Evolutionary conservation across 1,140 invertebrate genomes (phyloP).

Genomic region (Daktulosphaira vitifoliae): DNA sequence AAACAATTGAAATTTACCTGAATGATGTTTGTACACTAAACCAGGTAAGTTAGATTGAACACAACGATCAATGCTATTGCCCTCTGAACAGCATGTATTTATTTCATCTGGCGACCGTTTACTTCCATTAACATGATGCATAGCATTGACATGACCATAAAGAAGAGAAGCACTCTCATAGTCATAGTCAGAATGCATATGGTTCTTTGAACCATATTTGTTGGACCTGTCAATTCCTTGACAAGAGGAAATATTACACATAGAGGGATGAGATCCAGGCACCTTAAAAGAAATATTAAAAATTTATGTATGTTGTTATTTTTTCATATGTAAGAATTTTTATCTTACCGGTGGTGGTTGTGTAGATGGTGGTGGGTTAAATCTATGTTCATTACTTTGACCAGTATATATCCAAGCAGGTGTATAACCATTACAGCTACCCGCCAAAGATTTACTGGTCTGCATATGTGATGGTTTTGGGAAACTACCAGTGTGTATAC

Average conservation of each 20-base stretch:
- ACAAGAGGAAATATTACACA: neutral
- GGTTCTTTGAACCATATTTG: conserved; percentile 13
- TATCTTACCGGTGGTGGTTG: conserved; percentile 37
- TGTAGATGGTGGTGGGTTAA: conserved; percentile 36
- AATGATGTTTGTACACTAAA: conserved; percentile 15
- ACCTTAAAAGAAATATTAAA: conserved; percentile 13
- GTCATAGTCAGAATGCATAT: conserved; percentile 28
- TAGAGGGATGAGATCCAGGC: conserved; percentile 12
- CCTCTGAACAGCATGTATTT: conserved; percentile 21
- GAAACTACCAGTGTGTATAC: conserved; percentile 28
- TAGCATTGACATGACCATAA: conserved; percentile 14
- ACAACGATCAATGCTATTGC: conserved; percentile 28
- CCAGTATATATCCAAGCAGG: conserved; percentile 12
- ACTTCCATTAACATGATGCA: neutral
- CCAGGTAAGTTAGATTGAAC: conserved; percentile 29
- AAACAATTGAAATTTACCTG: conserved; percentile 13
- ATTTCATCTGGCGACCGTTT: conserved; percentile 11
- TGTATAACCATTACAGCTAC: conserved; percentile 21
- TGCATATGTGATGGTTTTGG: conserved; percentile 10
- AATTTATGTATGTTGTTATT: too few species aligned
- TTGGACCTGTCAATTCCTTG: neutral
- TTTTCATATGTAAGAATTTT: too few species aligned
- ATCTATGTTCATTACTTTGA: conserved; percentile 29
- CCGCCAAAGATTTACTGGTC: neutral
- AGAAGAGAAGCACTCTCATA: conserved; percentile 32